These are phyloP conservation scores for Deilephila porcellus DNA, from an alignment of 2,888 invertebrate genomes.

Conservation along the genomic window DNA sequence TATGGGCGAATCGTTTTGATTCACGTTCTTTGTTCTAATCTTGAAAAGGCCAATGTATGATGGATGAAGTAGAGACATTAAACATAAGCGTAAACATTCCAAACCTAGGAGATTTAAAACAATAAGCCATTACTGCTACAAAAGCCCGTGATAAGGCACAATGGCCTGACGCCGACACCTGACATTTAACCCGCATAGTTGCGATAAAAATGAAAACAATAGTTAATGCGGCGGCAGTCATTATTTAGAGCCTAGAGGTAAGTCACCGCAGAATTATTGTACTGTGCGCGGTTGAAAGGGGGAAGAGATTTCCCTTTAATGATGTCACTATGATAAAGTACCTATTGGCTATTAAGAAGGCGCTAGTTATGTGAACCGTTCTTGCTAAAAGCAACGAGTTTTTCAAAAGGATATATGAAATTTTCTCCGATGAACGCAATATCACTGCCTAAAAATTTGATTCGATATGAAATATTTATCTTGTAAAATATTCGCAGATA, in stretches of 20 bases:
- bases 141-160: conserved; percentile 38
- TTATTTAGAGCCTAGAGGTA: conserved; percentile 37
- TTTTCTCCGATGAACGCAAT: no score
- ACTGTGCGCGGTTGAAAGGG: conserved; percentile 28
- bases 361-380: no score
- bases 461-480: no score
- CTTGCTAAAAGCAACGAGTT: no score
- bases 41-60: no score
- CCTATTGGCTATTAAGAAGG: not conserved
- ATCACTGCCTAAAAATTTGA: no score
- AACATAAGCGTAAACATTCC: not conserved
- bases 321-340: conserved; percentile 6
- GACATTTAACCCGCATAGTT: conserved; percentile 61
- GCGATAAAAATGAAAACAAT: conserved; percentile 52
- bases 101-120: not conserved
- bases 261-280: conserved; percentile 47
- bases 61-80: no score
- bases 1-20: no score
- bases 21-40: no score
- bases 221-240: conserved; percentile 40
- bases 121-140: conserved; percentile 7
- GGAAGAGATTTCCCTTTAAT: conserved; percentile 38
- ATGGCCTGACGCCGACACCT: conserved; percentile 43
- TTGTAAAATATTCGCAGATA: no score
- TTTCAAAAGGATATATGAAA: no score